Evolutionary conservation across 2,113 vertebrate genomes (phyloP), one percentile per base, ranked within the genome.

Genomic region (Psammodynastes pulverulentus): DNA sequence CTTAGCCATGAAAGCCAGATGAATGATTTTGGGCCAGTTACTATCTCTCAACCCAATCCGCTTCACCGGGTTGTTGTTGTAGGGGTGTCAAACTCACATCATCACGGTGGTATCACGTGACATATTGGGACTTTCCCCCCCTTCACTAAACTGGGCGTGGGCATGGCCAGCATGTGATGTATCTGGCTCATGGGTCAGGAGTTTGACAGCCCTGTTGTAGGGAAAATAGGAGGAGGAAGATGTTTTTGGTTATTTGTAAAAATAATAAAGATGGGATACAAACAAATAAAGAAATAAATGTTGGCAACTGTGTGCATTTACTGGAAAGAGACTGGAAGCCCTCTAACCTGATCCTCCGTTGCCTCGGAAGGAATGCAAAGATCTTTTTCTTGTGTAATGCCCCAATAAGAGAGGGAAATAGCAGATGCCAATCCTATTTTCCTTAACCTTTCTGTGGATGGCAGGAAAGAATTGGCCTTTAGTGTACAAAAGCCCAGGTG

Each of bases 321-420:
- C 43, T 19, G 29, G 51, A 56, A 85, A 45, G 34, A 53, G 84
- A 54, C 43, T 9, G 26, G 23, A 91, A 84, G 84, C 5, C 72
- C 51, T 53, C 51, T 45, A 54, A 8, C 95, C 62, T 94, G 91
- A 91, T 39, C 48, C 90, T 84, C 87, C 93, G 94, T 94, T 93
- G 90, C 53, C 84, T 89, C 88, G 26, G 86, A 94, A 94, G 93
- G 89, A 43, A 94, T 88, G 93, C 89, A 92, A 58, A 85, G 6
- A 48, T 39, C 13, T 46, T 94, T 43, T 79, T 91, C 91, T 86
- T 90, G 48, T 92, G 84, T 86, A 88, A 91, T 92, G 53, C 84
- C 89, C 92, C 94, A 34, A 21, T 29, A 46, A 95, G 90, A 49
- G 89, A 90, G 91, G 93, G 92, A 92, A 93, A 87, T 58, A 93